Conservation (phyloP, 2,113 vertebrate species). For the human (Homo sapiens) region DNA sequence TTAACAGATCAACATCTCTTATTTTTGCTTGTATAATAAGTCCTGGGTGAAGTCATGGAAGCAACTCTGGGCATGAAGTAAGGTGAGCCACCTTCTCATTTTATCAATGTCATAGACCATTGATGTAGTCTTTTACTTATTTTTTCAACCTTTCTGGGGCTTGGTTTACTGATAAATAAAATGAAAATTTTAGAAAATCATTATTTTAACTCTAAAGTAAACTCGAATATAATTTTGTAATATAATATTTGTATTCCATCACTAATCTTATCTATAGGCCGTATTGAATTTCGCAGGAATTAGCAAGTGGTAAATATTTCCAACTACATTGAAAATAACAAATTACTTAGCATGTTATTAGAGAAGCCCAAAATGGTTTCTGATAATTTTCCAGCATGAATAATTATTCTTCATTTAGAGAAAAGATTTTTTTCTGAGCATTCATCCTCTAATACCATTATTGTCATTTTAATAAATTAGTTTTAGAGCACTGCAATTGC, state of each 20-base stretch:
- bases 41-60: neutral
- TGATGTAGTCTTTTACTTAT: neutral
- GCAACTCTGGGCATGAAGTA: neutral
- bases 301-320: constrained; percentile 49
- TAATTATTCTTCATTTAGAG: constrained; percentile 64
- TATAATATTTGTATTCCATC: neutral
- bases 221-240: neutral
- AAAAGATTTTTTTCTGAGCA: constrained; percentile 39
- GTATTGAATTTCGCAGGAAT: neutral
- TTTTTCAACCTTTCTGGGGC: neutral
- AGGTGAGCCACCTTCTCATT: neutral
- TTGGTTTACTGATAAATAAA: neutral
- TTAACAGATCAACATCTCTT: neutral
- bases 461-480: constrained; percentile 58
- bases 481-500: neutral
- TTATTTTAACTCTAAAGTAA: neutral
- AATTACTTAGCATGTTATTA: constrained; percentile 26
- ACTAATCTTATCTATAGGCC: neutral
- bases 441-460: constrained; percentile 33
- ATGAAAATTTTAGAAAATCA: neutral
- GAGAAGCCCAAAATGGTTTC: constrained; percentile 4
- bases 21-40: neutral
- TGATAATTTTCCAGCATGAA: constrained; percentile 49
- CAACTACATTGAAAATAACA: neutral
- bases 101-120: neutral